Evolutionary conservation across 2,113 vertebrate genomes (phyloP).

Genomic region (Silurus meridionalis): DNA sequence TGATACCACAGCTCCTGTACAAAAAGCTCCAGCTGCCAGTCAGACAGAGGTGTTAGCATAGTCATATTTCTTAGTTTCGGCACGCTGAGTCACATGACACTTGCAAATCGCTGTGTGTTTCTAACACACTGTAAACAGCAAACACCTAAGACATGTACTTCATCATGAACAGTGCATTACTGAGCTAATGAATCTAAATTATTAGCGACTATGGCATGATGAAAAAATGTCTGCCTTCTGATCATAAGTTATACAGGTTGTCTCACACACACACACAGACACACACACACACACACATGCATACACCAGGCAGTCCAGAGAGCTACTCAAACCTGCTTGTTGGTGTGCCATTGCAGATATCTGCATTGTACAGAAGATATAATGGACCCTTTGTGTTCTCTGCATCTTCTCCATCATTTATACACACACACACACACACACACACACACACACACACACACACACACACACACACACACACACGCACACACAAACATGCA

Average conservation of each 20-base stretch:
- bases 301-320: neutral
- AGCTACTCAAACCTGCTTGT: neutral
- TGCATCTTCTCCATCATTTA: conserved; percentile 30
- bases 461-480: neutral
- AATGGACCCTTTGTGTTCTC: conserved; percentile 32
- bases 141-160: neutral
- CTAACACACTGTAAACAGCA: neutral
- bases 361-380: conserved; percentile 26
- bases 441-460: neutral
- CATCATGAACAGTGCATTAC: neutral
- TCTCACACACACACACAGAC: neutral
- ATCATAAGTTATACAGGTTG: neutral
- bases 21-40: neutral
- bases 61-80: neutral
- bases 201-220: neutral
- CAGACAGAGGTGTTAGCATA: neutral
- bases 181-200: neutral
- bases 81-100: neutral
- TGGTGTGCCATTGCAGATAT: conserved; percentile 19
- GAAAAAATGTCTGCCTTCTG: neutral
- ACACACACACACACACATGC: neutral
- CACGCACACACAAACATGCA: neutral
- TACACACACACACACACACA: neutral
- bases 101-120: neutral
- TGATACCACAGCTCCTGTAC: neutral